Conservation (phyloP, 2,888 invertebrate genomes). For the Rugalucina vietnamica region DNA sequence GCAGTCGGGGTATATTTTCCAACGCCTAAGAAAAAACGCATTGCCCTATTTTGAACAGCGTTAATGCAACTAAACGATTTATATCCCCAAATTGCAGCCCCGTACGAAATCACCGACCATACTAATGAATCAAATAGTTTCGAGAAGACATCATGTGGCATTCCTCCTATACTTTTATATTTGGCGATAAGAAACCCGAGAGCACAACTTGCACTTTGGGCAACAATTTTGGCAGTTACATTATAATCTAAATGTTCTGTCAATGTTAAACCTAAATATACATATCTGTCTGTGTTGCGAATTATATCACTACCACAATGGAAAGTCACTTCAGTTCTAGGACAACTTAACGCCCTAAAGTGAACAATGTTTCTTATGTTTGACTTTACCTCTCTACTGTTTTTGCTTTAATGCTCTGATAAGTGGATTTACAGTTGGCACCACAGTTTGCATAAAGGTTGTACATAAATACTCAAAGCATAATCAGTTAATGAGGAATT, state of each 20-base stretch:
- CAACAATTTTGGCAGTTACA: background rate
- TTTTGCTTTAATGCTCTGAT: too few species aligned
- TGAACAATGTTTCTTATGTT: background rate
- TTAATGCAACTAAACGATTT: background rate
- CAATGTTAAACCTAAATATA: conserved; percentile 20
- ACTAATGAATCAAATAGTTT: background rate
- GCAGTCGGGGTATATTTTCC: background rate
- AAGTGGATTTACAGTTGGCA: too few species aligned
- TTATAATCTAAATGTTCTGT: conserved; percentile 2
- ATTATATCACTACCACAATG: background rate
- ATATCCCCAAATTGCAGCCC: background rate
- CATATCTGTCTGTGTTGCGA: conserved; percentile 10
- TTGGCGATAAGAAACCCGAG: background rate
- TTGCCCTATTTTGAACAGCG: background rate
- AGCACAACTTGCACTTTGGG: background rate
- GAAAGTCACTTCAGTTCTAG: background rate
- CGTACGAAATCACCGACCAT: background rate
- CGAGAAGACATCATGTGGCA: background rate
- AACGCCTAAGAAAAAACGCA: background rate
- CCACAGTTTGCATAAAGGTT: too few species aligned
- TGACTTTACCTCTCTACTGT: too few species aligned
- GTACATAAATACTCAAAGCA: too few species aligned
- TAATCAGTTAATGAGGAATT: too few species aligned
- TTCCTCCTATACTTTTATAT: background rate
- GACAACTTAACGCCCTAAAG: background rate